A percentile compares a stretch with the other conserved stretches of the same genome.
Evolutionary conservation across 1,140 invertebrate species (phyloP).

Genomic region (Listronotus bonariensis): DNA sequence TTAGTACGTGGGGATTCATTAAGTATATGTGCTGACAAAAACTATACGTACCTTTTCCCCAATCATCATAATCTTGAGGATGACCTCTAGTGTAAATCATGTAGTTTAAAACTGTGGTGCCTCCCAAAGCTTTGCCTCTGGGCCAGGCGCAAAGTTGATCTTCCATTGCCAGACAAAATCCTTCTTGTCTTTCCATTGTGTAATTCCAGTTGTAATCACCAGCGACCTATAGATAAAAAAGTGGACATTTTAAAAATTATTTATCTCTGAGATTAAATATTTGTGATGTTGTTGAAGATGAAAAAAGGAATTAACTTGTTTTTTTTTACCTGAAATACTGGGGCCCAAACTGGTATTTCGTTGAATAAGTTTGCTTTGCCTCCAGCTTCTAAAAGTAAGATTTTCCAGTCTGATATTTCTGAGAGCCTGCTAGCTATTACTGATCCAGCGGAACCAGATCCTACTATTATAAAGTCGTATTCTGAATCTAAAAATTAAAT

Average conservation of each 20-base stretch:
- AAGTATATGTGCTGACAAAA: too few relatives aligned
- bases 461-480: constrained; percentile 83
- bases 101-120: constrained; percentile 65
- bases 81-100: constrained; percentile 73
- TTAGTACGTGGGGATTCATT: too few relatives aligned
- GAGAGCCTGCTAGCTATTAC: constrained; percentile 87
- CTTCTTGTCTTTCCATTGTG: constrained; percentile 70
- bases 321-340: constrained; percentile 20
- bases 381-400: constrained; percentile 80
- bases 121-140: constrained; percentile 60
- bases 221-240: constrained; percentile 40
- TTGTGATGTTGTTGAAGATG: not conserved
- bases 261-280: not conserved
- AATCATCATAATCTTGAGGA: constrained; percentile 68
- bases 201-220: constrained; percentile 82
- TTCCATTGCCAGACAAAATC: constrained; percentile 64
- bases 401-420: constrained; percentile 73
- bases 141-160: constrained; percentile 49
- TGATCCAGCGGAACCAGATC: constrained; percentile 87
- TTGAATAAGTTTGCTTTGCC: constrained; percentile 67
- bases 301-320: not conserved
- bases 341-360: constrained; percentile 29
- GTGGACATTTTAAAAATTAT: constrained; percentile 36
- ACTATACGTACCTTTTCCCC: constrained; percentile 68
- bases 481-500: constrained; percentile 53